These are phyloP conservation scores for Drosophila villosipedis DNA, from an alignment of 2,888 invertebrate genomes.

Conservation along the genomic window DNA sequence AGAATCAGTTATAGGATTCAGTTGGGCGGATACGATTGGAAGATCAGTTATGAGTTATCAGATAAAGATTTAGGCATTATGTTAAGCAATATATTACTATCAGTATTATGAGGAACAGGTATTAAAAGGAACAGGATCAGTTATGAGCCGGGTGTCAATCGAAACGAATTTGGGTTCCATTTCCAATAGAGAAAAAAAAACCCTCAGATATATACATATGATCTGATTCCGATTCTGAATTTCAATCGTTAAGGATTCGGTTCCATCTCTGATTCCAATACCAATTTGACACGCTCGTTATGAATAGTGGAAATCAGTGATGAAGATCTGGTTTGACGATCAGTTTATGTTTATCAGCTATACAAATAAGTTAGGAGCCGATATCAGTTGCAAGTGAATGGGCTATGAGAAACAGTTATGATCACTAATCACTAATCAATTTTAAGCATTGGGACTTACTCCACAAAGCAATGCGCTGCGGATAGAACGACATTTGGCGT, in stretches of 20 bases:
- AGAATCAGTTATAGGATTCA: not conserved
- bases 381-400: not conserved
- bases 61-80: not conserved
- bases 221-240: too few species aligned
- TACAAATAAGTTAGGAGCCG: not conserved
- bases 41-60: too few species aligned
- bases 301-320: not conserved
- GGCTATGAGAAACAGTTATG: not conserved
- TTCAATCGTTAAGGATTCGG: too few species aligned
- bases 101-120: not conserved
- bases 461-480: slow-evolving; percentile 83
- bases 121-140: not conserved
- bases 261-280: not conserved
- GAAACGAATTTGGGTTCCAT: too few species aligned
- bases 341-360: not conserved
- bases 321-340: not conserved
- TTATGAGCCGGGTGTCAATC: too few species aligned
- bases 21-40: not conserved
- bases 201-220: not conserved
- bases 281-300: not conserved
- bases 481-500: slow-evolving; percentile 71
- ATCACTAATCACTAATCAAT: not conserved
- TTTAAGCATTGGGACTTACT: slow-evolving; percentile 63
- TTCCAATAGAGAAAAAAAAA: too few species aligned
- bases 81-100: not conserved